Percentiles rank a stretch among this genome's conserved stretches.
Evolutionary conservation across 2,888 invertebrate species (phyloP).

Genomic region (Leptopilina drosophilae): DNA sequence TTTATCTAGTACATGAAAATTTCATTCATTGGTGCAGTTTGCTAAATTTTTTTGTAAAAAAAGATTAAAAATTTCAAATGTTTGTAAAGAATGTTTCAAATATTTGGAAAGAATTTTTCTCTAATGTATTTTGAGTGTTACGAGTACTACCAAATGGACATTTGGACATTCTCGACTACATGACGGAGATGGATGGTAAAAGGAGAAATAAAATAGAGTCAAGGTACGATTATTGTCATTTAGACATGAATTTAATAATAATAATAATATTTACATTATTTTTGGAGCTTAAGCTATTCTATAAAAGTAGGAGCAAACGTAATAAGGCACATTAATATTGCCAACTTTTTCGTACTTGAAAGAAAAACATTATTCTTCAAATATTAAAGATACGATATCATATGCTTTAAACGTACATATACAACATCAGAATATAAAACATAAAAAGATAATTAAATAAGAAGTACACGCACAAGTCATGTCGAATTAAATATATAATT

Average conservation of each 20-base stretch:
- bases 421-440: slow-evolving; percentile 29
- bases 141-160: too few species aligned
- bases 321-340: slow-evolving; percentile 18
- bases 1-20: too few species aligned
- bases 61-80: too few species aligned
- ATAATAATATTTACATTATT: slow-evolving; percentile 33
- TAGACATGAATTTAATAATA: slow-evolving; percentile 24
- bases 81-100: too few species aligned
- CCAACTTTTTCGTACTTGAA: slow-evolving; percentile 12
- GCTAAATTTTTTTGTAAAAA: too few species aligned
- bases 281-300: slow-evolving; percentile 30
- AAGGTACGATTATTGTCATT: neutral
- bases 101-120: too few species aligned
- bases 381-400: slow-evolving; percentile 24
- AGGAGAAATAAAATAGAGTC: neutral
- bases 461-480: slow-evolving; percentile 29
- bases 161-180: too few species aligned
- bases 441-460: slow-evolving; percentile 34
- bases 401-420: slow-evolving; percentile 30
- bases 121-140: too few species aligned
- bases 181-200: neutral
- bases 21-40: too few species aligned
- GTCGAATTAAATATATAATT: slow-evolving; percentile 37
- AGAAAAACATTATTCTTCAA: slow-evolving; percentile 27
- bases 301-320: slow-evolving; percentile 13